phyloP scores from a whole-genome alignment of 2,888 invertebrate species.

The Linnaemya tessellans region DNA sequence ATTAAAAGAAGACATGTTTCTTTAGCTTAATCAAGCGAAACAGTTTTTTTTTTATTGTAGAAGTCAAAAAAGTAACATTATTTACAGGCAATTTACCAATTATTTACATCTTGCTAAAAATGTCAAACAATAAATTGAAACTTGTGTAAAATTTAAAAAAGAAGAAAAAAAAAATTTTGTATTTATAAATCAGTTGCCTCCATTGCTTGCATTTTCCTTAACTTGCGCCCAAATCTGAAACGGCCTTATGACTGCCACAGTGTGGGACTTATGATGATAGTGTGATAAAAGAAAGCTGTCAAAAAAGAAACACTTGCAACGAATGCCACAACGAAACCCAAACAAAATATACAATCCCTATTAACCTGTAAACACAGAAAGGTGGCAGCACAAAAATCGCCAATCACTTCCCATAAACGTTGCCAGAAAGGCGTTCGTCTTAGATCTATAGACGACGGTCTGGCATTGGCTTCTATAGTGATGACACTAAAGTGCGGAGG shows the following conservation, averaged over 20 bases:
- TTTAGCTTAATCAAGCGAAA: no score
- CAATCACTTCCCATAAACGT: slow-evolving; percentile 75
- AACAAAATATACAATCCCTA: slow-evolving; percentile 81
- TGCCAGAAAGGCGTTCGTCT: slow-evolving; percentile 74
- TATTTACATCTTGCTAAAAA: no score
- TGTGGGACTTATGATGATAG: slow-evolving; percentile 76
- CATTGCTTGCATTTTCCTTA: not conserved
- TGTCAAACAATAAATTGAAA: not conserved
- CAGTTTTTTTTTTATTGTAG: no score
- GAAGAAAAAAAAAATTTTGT: not conserved
- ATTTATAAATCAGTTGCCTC: not conserved
- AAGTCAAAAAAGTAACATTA: no score
- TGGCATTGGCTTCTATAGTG: slow-evolving; percentile 77
- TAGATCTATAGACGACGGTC: slow-evolving; percentile 73
- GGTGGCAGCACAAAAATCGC: slow-evolving; percentile 73
- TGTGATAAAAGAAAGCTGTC: slow-evolving; percentile 81
- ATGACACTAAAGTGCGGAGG: slow-evolving; percentile 74
- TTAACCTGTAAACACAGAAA: slow-evolving; percentile 78
- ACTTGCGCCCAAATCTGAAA: not conserved
- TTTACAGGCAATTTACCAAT: not conserved
- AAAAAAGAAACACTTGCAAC: slow-evolving; percentile 81
- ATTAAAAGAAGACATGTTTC: no score
- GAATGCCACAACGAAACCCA: slow-evolving; percentile 80
- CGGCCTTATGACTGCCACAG: slow-evolving; percentile 56
- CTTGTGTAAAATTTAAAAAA: not conserved